Conservation (phyloP, 1,140 invertebrate genomes). For the Olivierus martensii region DNA sequence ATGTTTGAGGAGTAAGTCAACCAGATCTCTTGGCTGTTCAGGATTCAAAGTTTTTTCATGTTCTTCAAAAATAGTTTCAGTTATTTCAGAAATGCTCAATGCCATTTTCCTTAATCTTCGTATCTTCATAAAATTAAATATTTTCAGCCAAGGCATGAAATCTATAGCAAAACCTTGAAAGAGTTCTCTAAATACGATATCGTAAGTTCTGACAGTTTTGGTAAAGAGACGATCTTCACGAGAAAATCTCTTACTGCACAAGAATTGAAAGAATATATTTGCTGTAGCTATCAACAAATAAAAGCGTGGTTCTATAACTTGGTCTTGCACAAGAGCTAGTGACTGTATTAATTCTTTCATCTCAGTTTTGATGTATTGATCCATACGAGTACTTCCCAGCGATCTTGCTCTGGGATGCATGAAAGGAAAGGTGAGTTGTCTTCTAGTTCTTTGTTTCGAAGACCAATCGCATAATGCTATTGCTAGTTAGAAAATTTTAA, state of each 20-base stretch:
- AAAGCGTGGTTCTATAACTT: slow-evolving; percentile 39
- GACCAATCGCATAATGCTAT: slow-evolving; percentile 76
- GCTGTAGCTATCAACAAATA: slow-evolving; percentile 51
- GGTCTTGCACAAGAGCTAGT: background rate
- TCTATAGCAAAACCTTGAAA: slow-evolving; percentile 77
- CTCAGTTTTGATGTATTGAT: slow-evolving; percentile 19
- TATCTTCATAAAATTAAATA: slow-evolving; percentile 1
- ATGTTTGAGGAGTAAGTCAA: slow-evolving; percentile 20
- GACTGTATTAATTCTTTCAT: slow-evolving; percentile 11
- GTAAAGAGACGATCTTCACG: slow-evolving; percentile 47
- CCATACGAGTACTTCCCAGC: slow-evolving; percentile 40
- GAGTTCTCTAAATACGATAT: slow-evolving; percentile 74
- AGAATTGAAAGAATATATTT: slow-evolving; percentile 71
- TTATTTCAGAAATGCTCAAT: slow-evolving; percentile 31
- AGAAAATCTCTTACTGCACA: slow-evolving; percentile 59
- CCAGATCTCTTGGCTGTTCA: slow-evolving; percentile 22
- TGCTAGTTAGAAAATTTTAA: slow-evolving; percentile 42
- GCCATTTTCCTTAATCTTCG: slow-evolving; percentile 6
- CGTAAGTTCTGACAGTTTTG: slow-evolving; percentile 54
- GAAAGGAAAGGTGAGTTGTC: slow-evolving; percentile 58
- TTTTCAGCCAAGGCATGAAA: slow-evolving; percentile 64
- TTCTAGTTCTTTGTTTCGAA: slow-evolving; percentile 54
- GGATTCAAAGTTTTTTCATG: slow-evolving; percentile 18
- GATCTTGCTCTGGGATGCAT: slow-evolving; percentile 54
- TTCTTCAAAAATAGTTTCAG: slow-evolving; percentile 46